These are phyloP conservation scores for Lepidocyrtinus sp. DNA, from an alignment of 2,888 invertebrate genomes.

Conservation along the genomic window DNA sequence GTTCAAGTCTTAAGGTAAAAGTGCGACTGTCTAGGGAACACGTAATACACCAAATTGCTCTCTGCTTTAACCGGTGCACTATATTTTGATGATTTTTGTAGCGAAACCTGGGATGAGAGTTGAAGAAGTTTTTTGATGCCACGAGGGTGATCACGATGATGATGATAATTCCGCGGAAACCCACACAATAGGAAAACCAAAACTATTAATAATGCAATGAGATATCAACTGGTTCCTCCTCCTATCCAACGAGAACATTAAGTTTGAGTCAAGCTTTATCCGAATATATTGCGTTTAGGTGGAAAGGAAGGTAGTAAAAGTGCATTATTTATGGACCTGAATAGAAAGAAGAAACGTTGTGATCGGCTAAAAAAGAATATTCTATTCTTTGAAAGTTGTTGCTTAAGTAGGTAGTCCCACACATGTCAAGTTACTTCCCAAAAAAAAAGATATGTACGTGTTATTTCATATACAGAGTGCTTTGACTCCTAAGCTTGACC, in stretches of 20 bases:
- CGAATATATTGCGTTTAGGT: no score
- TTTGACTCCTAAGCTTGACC: constrained; percentile 53
- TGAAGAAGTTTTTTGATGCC: background rate
- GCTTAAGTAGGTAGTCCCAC: constrained; percentile 27
- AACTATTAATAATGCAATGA: constrained; percentile 40
- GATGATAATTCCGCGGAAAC: background rate
- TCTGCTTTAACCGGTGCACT: background rate
- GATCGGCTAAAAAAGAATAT: background rate
- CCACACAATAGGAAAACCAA: background rate
- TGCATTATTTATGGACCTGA: background rate
- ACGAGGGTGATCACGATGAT: background rate
- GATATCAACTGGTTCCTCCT: constrained; percentile 41
- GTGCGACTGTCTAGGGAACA: no score
- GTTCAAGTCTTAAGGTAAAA: no score
- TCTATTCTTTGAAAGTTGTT: background rate
- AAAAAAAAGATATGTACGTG: background rate
- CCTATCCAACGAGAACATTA: no score
- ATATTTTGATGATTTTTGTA: no score
- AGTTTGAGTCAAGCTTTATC: no score
- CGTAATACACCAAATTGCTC: background rate
- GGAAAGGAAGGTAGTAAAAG: background rate
- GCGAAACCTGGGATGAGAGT: background rate
- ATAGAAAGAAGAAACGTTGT: no score
- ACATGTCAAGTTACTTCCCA: constrained; percentile 44
- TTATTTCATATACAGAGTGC: constrained; percentile 27